These are phyloP conservation scores for Drosophila navojoa DNA, from an alignment of 1,140 invertebrate genomes.

Conservation along the genomic window DNA sequence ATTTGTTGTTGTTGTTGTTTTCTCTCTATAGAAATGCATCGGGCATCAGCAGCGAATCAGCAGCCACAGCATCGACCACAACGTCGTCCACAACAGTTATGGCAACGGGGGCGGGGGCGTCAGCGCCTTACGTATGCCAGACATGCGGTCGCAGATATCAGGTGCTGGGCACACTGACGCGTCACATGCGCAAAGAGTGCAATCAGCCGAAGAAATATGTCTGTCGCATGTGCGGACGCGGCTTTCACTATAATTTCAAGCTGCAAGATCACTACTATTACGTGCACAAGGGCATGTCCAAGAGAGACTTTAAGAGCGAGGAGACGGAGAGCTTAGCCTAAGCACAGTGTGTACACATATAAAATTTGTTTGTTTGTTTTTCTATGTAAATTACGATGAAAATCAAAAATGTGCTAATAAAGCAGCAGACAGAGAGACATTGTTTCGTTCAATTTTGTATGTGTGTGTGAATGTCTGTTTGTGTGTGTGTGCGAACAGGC, in stretches of 20 bases:
- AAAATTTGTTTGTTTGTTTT: constrained; percentile 10
- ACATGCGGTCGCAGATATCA: constrained; percentile 86
- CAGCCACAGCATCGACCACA: constrained; percentile 15
- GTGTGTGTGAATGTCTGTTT: not conserved
- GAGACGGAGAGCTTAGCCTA: constrained; percentile 13
- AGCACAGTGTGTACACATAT: not conserved
- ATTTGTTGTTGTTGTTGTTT: constrained; percentile 35
- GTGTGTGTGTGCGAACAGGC: not conserved
- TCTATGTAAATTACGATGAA: constrained; percentile 1
- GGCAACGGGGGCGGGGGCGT: not conserved
- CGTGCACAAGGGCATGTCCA: constrained; percentile 63
- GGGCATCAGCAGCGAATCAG: constrained; percentile 4
- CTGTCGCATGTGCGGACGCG: constrained; percentile 84
- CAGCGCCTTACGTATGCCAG: constrained; percentile 84
- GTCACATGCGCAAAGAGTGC: constrained; percentile 85
- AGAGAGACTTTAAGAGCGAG: constrained; percentile 41
- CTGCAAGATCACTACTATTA: constrained; percentile 82
- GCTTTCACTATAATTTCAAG: constrained; percentile 85
- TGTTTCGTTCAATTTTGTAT: constrained; percentile 18
- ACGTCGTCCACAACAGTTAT: constrained; percentile 6
- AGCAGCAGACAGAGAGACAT: constrained; percentile 20
- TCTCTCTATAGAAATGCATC: constrained; percentile 44
- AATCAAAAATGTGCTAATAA: constrained; percentile 21
- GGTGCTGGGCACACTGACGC: constrained; percentile 85
- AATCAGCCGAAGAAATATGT: constrained; percentile 85